Percentiles rank a stretch among this genome's conserved stretches.
phyloP scores from a whole-genome alignment of 2,888 invertebrate genomes.

The Thymelicus lineola region DNA sequence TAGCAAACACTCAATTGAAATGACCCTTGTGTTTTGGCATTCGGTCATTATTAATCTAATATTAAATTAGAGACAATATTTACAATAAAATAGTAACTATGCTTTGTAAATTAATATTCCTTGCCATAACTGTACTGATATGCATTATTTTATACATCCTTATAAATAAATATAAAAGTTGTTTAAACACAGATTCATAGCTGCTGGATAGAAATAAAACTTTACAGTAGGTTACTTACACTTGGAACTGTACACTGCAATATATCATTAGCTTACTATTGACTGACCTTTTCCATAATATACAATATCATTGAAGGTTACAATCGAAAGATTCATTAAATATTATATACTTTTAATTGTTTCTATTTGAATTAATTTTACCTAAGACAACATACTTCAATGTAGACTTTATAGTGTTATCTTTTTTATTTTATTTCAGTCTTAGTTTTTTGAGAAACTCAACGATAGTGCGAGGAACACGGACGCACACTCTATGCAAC shows the following conservation, averaged over 20 bases:
- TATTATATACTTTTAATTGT: constrained; percentile 80
- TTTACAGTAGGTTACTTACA: constrained; percentile 76
- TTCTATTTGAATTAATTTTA: constrained; percentile 83
- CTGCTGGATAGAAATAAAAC: constrained; percentile 79
- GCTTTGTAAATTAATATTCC: constrained; percentile 79
- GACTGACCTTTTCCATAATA: constrained; percentile 71
- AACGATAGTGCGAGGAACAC: constrained; percentile 76
- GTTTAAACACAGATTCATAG: constrained; percentile 82
- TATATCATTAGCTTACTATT: constrained; percentile 70
- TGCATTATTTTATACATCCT: constrained; percentile 74
- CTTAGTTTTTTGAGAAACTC: constrained; percentile 82
- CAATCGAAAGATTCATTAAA: constrained; percentile 80
- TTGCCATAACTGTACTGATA: constrained; percentile 81
- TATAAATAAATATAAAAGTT: constrained; percentile 83
- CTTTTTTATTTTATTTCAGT: constrained; percentile 82
- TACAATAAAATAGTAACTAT: constrained; percentile 83
- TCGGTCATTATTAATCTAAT: constrained; percentile 76
- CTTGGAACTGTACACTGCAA: constrained; percentile 78
- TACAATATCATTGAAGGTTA: constrained; percentile 72
- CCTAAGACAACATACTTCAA: constrained; percentile 82
- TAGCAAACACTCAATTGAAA: constrained; percentile 84
- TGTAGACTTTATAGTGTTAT: constrained; percentile 82
- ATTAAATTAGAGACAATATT: constrained; percentile 82
- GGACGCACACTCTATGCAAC: constrained; percentile 59
- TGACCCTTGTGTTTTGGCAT: constrained; percentile 76